Percentiles rank a stretch among this genome's conserved stretches.
Evolutionary conservation across 2,797 vertebrate species (phyloP).

Genomic region (Xiphorhynchus erythropygius): DNA sequence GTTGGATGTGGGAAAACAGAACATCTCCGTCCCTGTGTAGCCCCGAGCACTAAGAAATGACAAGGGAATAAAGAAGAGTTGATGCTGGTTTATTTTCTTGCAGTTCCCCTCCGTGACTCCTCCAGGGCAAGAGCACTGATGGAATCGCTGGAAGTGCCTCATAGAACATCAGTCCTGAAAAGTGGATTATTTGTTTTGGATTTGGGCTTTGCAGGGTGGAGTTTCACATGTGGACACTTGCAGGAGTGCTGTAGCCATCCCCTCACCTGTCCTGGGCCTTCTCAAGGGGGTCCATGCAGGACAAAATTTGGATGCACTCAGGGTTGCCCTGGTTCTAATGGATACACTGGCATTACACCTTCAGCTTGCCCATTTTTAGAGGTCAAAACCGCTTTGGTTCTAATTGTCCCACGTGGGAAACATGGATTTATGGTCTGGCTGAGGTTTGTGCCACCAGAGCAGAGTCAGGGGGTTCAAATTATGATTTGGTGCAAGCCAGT

Average conservation of each 20-base stretch:
- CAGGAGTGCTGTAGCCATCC: background rate
- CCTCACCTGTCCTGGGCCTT: background rate
- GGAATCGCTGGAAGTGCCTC: fast-evolving
- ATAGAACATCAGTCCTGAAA: background rate
- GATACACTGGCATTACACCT: background rate
- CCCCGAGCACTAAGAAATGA: background rate
- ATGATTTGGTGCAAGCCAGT: background rate
- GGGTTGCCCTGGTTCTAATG: background rate
- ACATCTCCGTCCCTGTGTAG: background rate
- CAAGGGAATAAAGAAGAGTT: background rate
- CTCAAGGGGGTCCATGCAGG: fast-evolving
- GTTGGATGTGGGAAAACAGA: background rate
- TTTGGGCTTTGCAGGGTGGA: background rate
- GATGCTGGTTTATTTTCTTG: background rate
- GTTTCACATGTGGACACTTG: fast-evolving
- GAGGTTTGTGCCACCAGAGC: background rate
- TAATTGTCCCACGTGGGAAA: fast-evolving
- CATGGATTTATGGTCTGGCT: background rate
- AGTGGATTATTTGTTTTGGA: background rate
- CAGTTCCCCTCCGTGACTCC: background rate
- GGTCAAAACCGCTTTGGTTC: background rate
- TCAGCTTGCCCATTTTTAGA: background rate
- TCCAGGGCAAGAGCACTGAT: background rate
- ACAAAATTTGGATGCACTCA: fast-evolving
- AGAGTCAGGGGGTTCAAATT: background rate